Evolutionary conservation across 2,888 invertebrate species (phyloP), one percentile per base, ranked within the genome.

Genomic region (Arrhopalites spinosus): DNA sequence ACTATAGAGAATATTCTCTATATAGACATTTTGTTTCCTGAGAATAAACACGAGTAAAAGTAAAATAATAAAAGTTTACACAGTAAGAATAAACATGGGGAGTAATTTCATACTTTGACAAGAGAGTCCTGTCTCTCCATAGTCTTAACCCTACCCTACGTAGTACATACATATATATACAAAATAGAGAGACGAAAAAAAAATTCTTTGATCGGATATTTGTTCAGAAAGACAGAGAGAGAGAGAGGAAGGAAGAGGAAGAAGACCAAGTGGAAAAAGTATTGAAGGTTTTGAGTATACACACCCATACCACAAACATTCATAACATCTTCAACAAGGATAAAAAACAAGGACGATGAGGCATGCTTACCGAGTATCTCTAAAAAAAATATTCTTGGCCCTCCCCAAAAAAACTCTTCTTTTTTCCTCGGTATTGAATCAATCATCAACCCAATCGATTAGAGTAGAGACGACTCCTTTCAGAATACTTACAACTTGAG

Each of bases 401-500:
- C 13, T 25, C 59, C 27, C 25, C 59, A 59, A 27, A n/a, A n/a
- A n/a, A n/a, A n/a, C 47, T 45, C 47, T n/a, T n/a, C 15, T 50
- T 77, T 67, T 77, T 74, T 74, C 43, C 72, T 77, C n/a, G 66
- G 77, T 77, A 77, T n/a, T 74, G 74, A 74, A 77, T 77, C 77
- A 77, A 77, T 77, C 77, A 74, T 77, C 68, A 61, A 77, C 63
- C 61, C 67, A 77, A 77, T 74, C 72, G 77, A 74, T 74, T 74
- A 59, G 59, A 59, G 59, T 59, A 25, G n/a, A 56, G 59, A 25
- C 59, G 25, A 59, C 59, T 59, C 59, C 59, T 27, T 59, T 27
- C 59, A 59, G 59, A 59, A 59, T 59, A 59, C 59, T 25, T 27
- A 59, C 59, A 27, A 27, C 13, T 27, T 59, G 59, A 59, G 59